Percentiles rank a stretch among this genome's conserved stretches.
phyloP scores from a whole-genome alignment of 2,888 invertebrate species.

The Pandemis heparana region DNA sequence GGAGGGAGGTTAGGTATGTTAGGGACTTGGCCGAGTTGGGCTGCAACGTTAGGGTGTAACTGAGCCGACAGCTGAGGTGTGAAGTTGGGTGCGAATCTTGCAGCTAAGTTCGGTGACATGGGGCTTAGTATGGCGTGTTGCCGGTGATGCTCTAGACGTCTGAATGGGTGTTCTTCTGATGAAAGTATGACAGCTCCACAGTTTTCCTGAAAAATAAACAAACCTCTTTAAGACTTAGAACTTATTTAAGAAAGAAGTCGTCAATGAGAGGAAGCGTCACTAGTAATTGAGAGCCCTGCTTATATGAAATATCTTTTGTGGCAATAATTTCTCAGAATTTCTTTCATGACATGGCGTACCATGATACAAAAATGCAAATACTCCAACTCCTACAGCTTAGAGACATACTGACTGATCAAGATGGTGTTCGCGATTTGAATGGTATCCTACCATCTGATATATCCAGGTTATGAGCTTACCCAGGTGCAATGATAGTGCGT shows the following conservation, averaged over 20 bases:
- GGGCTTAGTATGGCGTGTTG: conserved; percentile 92
- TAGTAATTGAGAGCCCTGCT: too few species aligned
- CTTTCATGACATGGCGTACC: too few species aligned
- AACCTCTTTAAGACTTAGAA: background rate
- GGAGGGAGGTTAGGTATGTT: conserved; percentile 74
- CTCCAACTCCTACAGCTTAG: too few species aligned
- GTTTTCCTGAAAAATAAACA: conserved; percentile 86
- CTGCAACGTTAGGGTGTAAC: conserved; percentile 81
- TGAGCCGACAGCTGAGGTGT: conserved; percentile 79
- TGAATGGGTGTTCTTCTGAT: conserved; percentile 91
- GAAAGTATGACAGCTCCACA: conserved; percentile 92
- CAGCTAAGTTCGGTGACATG: conserved; percentile 84
- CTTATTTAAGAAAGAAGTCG: background rate
- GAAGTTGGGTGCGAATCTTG: conserved; percentile 85
- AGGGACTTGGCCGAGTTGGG: conserved; percentile 78
- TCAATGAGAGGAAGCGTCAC: too few species aligned
- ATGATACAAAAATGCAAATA: too few species aligned
- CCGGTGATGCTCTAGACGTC: conserved; percentile 93
- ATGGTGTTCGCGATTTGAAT: too few species aligned
- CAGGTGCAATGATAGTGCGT: conserved; percentile 96
- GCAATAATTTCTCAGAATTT: too few species aligned
- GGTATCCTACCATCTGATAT: background rate
- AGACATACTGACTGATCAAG: background rate
- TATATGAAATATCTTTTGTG: too few species aligned
- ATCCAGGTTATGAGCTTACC: conserved; percentile 80